These are phyloP conservation scores for Frieseomelitta varia DNA, from an alignment of 1,140 invertebrate genomes.

Conservation along the genomic window DNA sequence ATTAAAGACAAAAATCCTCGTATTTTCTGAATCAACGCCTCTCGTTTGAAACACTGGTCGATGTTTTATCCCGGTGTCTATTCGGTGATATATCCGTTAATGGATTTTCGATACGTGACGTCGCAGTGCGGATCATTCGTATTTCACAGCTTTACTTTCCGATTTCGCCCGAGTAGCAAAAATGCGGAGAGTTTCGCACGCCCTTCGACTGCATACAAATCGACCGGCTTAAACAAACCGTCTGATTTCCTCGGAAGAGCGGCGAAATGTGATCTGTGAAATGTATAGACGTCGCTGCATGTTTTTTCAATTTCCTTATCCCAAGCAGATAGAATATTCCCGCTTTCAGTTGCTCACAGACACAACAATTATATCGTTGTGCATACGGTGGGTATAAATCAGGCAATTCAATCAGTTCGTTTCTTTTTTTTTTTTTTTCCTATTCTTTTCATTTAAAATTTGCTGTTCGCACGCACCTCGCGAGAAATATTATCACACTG, in stretches of 20 bases:
- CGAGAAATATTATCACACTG: no score
- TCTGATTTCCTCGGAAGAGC: not conserved
- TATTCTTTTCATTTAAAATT: not conserved
- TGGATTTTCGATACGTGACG: conserved; percentile 36
- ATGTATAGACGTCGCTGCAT: no score
- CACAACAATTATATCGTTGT: no score
- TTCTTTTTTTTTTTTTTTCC: not conserved
- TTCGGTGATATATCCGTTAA: conserved; percentile 15
- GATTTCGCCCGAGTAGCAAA: conserved; percentile 6
- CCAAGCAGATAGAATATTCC: not conserved
- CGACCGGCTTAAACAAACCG: not conserved
- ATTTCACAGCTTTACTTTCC: conserved; percentile 1
- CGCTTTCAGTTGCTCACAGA: not conserved
- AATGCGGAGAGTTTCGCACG: not conserved
- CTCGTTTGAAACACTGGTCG: not conserved
- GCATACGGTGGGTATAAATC: not conserved
- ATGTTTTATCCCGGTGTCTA: not conserved
- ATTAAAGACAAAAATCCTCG: not conserved
- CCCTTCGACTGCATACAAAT: not conserved
- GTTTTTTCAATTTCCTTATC: not conserved
- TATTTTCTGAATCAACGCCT: not conserved
- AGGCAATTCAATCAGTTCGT: not conserved
- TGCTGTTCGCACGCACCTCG: no score
- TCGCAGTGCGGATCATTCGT: conserved; percentile 17
- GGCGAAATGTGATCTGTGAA: not conserved